Conservation (phyloP, 37 sponge, comb jelly and placozoan genomes). For the Aphrocallistes beatrix region DNA sequence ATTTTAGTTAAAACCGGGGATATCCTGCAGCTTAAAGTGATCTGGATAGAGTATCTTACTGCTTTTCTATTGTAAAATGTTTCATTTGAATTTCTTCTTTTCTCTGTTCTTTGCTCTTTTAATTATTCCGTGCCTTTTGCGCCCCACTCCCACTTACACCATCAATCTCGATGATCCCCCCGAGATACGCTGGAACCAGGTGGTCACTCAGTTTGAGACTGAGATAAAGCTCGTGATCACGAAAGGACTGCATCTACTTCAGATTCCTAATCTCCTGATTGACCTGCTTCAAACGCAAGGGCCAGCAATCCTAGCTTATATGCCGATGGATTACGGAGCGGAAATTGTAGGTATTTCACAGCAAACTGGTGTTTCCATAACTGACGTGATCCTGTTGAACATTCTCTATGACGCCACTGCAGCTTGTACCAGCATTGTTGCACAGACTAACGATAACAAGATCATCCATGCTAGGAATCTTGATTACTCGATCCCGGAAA, state of each 20-base stretch:
- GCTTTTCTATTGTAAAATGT: too few species aligned
- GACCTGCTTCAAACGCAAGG: slow-evolving; percentile 26
- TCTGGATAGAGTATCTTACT: too few species aligned
- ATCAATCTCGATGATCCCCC: slow-evolving; percentile 50
- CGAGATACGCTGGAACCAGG: slow-evolving; percentile 37
- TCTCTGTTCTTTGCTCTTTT: too few species aligned
- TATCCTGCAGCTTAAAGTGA: too few species aligned
- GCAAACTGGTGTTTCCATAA: slow-evolving; percentile 21
- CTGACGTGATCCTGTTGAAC: slow-evolving; percentile 45
- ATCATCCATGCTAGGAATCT: slow-evolving; percentile 80
- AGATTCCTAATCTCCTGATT: slow-evolving; percentile 27
- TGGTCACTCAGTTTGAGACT: slow-evolving; percentile 22
- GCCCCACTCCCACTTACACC: slow-evolving; percentile 23
- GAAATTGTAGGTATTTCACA: slow-evolving; percentile 54
- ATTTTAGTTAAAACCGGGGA: too few species aligned
- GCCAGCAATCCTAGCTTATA: background rate
- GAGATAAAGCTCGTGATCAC: background rate
- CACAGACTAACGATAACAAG: slow-evolving; percentile 39
- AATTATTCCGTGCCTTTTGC: too few species aligned
- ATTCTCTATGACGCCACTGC: slow-evolving; percentile 64
- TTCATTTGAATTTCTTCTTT: too few species aligned
- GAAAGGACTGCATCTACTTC: background rate
- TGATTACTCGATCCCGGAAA: slow-evolving; percentile 48
- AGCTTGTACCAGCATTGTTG: slow-evolving; percentile 82
- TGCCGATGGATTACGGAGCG: slow-evolving; percentile 50